These are phyloP conservation scores for Eutrigla gurnardus DNA, from an alignment of 2,797 vertebrate genomes.

Conservation along the genomic window DNA sequence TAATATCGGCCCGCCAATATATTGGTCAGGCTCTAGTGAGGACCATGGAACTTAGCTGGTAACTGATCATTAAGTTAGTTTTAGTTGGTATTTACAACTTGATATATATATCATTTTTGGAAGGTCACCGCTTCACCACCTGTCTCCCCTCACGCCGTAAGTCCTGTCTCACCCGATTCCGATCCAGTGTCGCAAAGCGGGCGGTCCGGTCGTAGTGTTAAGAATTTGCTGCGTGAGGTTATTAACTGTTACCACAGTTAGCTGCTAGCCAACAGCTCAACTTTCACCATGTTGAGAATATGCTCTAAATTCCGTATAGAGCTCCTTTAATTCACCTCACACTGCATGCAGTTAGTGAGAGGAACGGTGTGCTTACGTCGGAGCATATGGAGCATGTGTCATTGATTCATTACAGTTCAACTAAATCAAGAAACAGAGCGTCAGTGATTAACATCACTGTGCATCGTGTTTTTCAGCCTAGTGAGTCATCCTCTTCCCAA, in stretches of 20 bases:
- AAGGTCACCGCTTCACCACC: no score
- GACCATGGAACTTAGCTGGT: no score
- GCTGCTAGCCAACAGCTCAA: background rate
- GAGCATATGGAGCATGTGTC: background rate
- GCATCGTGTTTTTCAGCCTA: background rate
- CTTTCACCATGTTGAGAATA: background rate
- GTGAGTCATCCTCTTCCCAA: background rate
- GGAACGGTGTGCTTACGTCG: background rate
- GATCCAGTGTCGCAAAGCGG: no score
- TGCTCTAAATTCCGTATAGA: background rate
- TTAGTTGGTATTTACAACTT: background rate
- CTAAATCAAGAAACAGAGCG: background rate
- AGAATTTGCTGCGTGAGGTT: no score
- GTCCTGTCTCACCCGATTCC: no score
- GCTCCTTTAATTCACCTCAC: background rate
- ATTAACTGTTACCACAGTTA: background rate
- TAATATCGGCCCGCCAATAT: no score
- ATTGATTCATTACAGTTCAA: background rate
- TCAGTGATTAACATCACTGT: background rate
- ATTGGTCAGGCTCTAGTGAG: no score
- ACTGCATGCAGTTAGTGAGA: background rate
- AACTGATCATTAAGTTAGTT: background rate
- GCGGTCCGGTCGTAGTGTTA: no score
- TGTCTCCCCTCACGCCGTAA: no score
- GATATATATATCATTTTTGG: no score